Base-by-base conservation (phyloP, 2,113 vertebrate species). In the Petrocephalus microphthalmus region DNA sequence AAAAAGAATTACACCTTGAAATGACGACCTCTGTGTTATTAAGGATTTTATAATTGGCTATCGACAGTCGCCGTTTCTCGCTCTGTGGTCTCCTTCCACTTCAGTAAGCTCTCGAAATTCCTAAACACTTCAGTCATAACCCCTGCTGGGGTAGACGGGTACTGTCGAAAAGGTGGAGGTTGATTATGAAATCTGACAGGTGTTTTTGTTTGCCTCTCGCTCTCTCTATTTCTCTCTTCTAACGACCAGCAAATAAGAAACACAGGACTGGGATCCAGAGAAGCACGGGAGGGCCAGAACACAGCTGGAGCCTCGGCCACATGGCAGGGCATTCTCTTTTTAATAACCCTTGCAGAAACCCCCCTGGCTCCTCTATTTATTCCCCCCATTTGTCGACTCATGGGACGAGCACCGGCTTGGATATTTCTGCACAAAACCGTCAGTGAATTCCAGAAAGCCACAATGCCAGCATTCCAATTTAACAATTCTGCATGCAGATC, bases 141-240 rank as follows among this genome's bases (percentile, higher is more conserved):
- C 81, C 81, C 81, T 83, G 81, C 81, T 83, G 81, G 37, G 42
- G 47, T 83, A 45, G 42, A 49, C 37, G 81, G 81, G 81, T 22
- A n/a, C 20, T 45, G 81, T 49, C 7, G 33, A 49, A 81, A 82
- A 25, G 81, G 81, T 83, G 81, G 19, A 45, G 45, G 20, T 83
- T 83, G 81, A 83, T 83, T 83, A 83, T 49, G 7, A n/a, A 83
- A 83, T 83, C 20, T 83, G 81, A 83, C 81, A 83, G 81, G 81
- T 83, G 81, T 83, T 83, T 54, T 78, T 78, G 37, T 78, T 78
- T 42, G 19, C 33, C 33, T 78, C 71, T 83, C 8, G 6, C 81
- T 49, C 45, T 83, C 78, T 49, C 45, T n/a, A 47, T 49, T 47
- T 45, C 37, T 47, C 81, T 83, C 22, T 83, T 83, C 81, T 45